Conservation (phyloP, 2,797 vertebrate genomes). For the Girardinus metallicus region DNA sequence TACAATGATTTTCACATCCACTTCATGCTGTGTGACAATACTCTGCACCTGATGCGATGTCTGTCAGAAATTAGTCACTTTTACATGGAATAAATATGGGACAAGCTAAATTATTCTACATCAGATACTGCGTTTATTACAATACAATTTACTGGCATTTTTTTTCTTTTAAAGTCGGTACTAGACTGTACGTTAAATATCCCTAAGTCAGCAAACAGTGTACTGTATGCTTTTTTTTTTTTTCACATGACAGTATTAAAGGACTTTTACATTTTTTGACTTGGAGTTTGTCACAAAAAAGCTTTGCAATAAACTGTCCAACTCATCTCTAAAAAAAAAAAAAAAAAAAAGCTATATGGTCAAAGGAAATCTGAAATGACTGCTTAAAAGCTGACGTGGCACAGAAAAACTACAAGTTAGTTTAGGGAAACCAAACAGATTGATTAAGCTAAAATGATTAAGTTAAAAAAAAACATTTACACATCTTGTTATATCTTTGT, state of each 20-base stretch:
- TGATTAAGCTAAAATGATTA: not conserved
- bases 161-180: no score
- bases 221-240: no score
- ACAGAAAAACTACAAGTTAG: not conserved
- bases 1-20: not conserved
- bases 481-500: not conserved
- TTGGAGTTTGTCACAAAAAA: not conserved
- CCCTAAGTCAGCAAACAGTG: no score
- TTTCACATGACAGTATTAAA: no score
- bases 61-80: not conserved
- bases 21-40: no score
- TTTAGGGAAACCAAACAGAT: not conserved
- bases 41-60: no score
- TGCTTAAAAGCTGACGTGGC: not conserved
- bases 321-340: not conserved
- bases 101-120: no score
- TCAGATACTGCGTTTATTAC: not conserved
- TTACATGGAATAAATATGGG: not conserved
- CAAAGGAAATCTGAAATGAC: not conserved
- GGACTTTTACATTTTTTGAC: no score
- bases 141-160: not conserved
- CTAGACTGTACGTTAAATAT: no score
- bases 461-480: not conserved
- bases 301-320: not conserved
- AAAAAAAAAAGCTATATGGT: not conserved